Percentiles rank a stretch among this genome's conserved stretches.
phyloP scores from a whole-genome alignment of 92 coral and sea anemone species.

The Palythoa heliodiscus region DNA sequence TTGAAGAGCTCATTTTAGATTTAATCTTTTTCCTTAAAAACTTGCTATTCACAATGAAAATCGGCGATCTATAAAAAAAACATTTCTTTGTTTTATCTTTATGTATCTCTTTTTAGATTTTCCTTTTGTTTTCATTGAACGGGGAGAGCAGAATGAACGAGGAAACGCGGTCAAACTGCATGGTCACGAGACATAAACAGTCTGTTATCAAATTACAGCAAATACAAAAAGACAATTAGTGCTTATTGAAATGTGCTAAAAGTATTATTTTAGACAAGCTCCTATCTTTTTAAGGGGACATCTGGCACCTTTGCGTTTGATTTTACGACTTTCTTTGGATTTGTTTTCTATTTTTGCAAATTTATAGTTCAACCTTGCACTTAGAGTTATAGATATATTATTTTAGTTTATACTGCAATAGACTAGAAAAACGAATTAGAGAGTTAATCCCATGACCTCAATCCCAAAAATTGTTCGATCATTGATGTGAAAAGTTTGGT shows the following conservation, averaged over 20 bases:
- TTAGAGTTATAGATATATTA: no score
- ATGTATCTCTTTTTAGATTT: not conserved
- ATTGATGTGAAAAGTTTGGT: no score
- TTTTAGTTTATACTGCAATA: no score
- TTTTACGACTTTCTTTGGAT: not conserved
- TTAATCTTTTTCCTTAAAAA: not conserved
- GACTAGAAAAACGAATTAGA: no score
- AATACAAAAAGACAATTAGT: conserved; percentile 39
- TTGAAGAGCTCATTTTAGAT: not conserved
- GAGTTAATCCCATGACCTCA: no score
- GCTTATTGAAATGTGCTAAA: not conserved
- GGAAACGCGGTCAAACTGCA: not conserved
- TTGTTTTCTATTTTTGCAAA: not conserved
- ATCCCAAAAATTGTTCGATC: no score
- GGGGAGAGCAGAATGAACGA: not conserved
- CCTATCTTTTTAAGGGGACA: not conserved
- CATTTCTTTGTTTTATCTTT: not conserved
- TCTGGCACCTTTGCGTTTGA: not conserved
- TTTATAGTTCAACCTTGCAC: not conserved
- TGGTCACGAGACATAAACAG: conserved; percentile 1
- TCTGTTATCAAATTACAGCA: conserved; percentile 25
- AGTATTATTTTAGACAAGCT: not conserved
- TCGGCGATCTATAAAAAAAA: not conserved
- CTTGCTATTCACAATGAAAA: not conserved
- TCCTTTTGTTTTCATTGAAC: not conserved